A percentile compares a stretch with the other conserved stretches of the same genome.
Conservation (phyloP, 2,797 vertebrate genomes). For the Parambassis ranga region DNA sequence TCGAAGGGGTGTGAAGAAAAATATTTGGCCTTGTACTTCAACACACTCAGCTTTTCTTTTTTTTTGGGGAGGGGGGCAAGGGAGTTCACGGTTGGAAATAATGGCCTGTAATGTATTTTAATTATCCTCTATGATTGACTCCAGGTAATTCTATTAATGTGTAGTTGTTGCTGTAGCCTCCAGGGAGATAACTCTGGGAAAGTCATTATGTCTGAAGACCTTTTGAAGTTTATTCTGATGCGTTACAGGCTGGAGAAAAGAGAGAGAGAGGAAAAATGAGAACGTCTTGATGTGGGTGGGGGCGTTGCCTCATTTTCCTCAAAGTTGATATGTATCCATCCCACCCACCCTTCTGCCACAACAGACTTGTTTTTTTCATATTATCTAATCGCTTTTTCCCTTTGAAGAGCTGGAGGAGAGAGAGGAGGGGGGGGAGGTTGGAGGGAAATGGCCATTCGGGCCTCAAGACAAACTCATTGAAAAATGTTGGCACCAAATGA, state of each 20-base stretch:
- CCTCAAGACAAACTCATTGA: conserved; percentile 85
- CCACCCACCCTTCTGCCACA: conserved; percentile 81
- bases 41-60: conserved; percentile 39
- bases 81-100: conserved; percentile 46
- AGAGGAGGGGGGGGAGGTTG: conserved; percentile 75
- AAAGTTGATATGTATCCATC: conserved; percentile 81
- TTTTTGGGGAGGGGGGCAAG: too few relatives aligned
- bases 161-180: conserved; percentile 76
- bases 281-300: conserved; percentile 76
- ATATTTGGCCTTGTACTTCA: conserved; percentile 53
- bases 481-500: conserved; percentile 85
- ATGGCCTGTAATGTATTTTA: conserved; percentile 69
- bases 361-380: conserved; percentile 84
- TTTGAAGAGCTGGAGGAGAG: conserved; percentile 78
- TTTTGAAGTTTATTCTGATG: conserved; percentile 80
- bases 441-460: conserved; percentile 79
- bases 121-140: conserved; percentile 69
- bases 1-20: conserved; percentile 47
- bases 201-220: conserved; percentile 73
- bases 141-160: conserved; percentile 81
- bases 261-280: conserved; percentile 45
- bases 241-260: conserved; percentile 63
- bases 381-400: conserved; percentile 79
- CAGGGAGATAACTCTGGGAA: conserved; percentile 76
- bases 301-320: conserved; percentile 82